Base-by-base conservation (phyloP, 1,140 invertebrate species). In the Xylocopa sonorina region DNA sequence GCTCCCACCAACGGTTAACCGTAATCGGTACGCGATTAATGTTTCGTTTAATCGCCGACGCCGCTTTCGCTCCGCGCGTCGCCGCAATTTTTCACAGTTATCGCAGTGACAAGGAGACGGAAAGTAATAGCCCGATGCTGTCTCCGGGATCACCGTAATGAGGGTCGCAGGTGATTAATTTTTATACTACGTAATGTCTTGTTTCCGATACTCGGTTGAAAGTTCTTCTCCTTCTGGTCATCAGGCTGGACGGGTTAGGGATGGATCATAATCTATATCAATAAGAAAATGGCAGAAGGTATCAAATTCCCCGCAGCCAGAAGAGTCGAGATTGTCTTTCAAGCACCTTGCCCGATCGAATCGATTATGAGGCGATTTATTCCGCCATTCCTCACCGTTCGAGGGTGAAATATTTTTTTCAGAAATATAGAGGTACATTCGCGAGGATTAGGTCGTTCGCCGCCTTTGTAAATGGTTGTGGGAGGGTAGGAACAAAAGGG, bases 401-500 rank as follows among this genome's bases (percentile, higher is more conserved):
- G n/a, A n/a, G n/a, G n/a, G n/a, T n/a, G n/a, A n/a, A n/a, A n/a
- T n/a, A n/a, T n/a, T n/a, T n/a, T n/a, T n/a, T n/a, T n/a, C n/a
- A n/a, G n/a, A n/a, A n/a, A n/a, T n/a, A n/a, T n/a, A n/a, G n/a
- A n/a, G n/a, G n/a, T n/a, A 21, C 5, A 43, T 51, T 55, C 46
- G n/a, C 41, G 50, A 66, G 75, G 43, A 48, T 29, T 14, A n/a
- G 43, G 18, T 67, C 51, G 63, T 34, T 69, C 48, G 48, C 46
- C 24, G 18, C 9, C 60, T 76, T 24, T 27, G 34, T 24, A 41
- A 68, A 51, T 53, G 46, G 50, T n/a, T n/a, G 34, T 41, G 66
- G 55, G 78, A 60, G 67, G 74, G 68, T 21, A 27, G 41, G n/a
- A n/a, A 29, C 51, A 32, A 83, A 72, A 64, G n/a, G 81, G 60